These are phyloP conservation scores for Drosophila santomea DNA, from an alignment of 1,140 invertebrate genomes.

Conservation along the genomic window DNA sequence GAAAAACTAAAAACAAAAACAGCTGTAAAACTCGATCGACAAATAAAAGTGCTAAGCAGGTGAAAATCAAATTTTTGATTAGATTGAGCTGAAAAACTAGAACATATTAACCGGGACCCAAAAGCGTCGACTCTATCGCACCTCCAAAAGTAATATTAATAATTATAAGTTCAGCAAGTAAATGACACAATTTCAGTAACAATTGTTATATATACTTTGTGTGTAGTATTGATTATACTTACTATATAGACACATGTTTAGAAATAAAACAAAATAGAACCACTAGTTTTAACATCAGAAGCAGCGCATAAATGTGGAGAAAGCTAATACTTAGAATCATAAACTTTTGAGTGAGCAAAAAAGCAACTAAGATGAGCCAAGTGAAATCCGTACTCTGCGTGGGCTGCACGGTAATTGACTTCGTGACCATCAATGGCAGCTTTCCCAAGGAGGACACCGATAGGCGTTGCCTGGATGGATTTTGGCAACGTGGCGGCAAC, in stretches of 20 bases:
- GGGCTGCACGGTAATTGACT: slow-evolving; percentile 86
- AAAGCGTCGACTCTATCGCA: background rate
- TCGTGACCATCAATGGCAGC: slow-evolving; percentile 85
- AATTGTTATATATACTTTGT: too few relatives aligned
- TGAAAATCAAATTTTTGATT: slow-evolving; percentile 40
- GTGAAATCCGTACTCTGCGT: slow-evolving; percentile 77
- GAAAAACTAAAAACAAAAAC: slow-evolving; percentile 43
- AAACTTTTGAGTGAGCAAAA: background rate
- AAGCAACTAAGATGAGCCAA: slow-evolving; percentile 25
- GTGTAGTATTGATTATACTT: background rate
- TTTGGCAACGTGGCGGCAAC: slow-evolving; percentile 90
- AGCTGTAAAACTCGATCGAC: slow-evolving; percentile 31
- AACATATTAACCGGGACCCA: background rate
- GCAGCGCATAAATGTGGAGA: background rate
- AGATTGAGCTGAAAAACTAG: slow-evolving; percentile 30
- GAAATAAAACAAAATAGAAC: too few relatives aligned
- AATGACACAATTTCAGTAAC: background rate
- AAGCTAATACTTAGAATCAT: background rate
- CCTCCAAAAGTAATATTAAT: background rate
- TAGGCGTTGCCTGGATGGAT: slow-evolving; percentile 86
- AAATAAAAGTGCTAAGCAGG: slow-evolving; percentile 28
- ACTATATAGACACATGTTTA: too few relatives aligned
- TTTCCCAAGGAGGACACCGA: slow-evolving; percentile 87
- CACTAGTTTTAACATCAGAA: background rate
- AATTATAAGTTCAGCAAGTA: background rate